Evolutionary conservation across 2,113 vertebrate genomes (phyloP), one percentile per base, ranked within the genome.

Genomic region (Anguilla rostrata): DNA sequence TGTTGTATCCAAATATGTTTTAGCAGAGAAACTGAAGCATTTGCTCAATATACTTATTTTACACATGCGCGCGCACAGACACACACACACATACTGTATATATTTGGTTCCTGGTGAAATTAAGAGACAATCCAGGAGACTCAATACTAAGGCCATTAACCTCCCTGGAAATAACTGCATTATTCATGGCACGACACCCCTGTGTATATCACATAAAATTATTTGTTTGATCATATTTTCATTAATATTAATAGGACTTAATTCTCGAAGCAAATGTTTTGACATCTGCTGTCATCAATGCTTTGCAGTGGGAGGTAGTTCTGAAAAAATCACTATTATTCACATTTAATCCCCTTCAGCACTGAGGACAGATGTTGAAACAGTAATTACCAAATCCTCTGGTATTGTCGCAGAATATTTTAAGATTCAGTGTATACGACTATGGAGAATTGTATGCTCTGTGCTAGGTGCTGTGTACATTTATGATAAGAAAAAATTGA

Each of bases 331-430:
- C 85, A 83, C 89, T 87, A 78, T 89, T 89, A 80, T 92, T 91
- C 83, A 88, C 88, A 90, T 91, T 88, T 92, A 91, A 91, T 92
- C 90, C 92, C 89, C 85, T 88, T 86, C 86, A 88, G 92, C 92
- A 85, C 89, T 89, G 89, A 91, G 92, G 92, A 94, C 93, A 94
- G 93, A 95, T 95, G 93, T 94, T 90, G 87, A 85, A 87, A 78
- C 87, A 88, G 91, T 94, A 95, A 94, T 94, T 95, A 94, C 92
- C 92, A 93, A 94, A 93, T 93, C 94, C 93, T 90, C 18, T 56
- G 83, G 91, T 89, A 85, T 91, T 83, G 88, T 92, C 80, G 60
- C 83, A 43, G 88, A 87, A 84, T 84, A 83, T 91, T 91, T 91
- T 88, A 1, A 84, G 85, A 90, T 88, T 90, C 87, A 60, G 56